Base-by-base conservation (phyloP, 2,888 invertebrate species). In the Xanthia togata region DNA sequence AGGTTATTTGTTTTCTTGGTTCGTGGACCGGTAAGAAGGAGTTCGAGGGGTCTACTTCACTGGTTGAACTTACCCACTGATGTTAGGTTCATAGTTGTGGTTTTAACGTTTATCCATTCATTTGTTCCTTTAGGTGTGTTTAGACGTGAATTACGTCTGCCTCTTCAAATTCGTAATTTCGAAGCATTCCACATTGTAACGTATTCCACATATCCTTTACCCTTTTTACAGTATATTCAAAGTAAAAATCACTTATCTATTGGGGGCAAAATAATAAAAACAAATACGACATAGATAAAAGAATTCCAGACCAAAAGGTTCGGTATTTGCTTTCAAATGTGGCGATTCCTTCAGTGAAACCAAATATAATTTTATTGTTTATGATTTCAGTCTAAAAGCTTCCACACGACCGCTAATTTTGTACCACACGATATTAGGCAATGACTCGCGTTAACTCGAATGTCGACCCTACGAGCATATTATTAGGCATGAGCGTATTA, bases 11-110 rank as follows among this genome's bases (percentile, higher is more conserved):
- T 89, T 85, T 78, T 75, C 85, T 78, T 82, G 78, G 73, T 78
- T 72, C 47, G 8, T 69, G 73, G 59, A 74, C 73, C 57, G 69
- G 44, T 44, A 57, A 67, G 44, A 64, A 62, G 53, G 60, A 81
- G 70, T 44, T 74, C 12, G 62, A 87, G 79, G 78, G 89, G 62
- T 88, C 75, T 44, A 53, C 17, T 53, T 64, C 57, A 26, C 76
- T 90, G 89, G 89, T 68, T 64, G 55, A 57, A 68, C 70, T 79
- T 78, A 67, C 55, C 72, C 73, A 78, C 75, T 86, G 86, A 88
- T 91, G 90, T 90, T 90, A 86, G 89, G 87, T 85, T 85, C 78
- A 87, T 83, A 82, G 87, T 85, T 89, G 88, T 75, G 89, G 89
- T 88, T 85, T 88, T 77, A 83, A 87, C 85, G 86, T 88, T 89